phyloP scores from a whole-genome alignment of 1,140 invertebrate species.

The Berghia stephanieae region DNA sequence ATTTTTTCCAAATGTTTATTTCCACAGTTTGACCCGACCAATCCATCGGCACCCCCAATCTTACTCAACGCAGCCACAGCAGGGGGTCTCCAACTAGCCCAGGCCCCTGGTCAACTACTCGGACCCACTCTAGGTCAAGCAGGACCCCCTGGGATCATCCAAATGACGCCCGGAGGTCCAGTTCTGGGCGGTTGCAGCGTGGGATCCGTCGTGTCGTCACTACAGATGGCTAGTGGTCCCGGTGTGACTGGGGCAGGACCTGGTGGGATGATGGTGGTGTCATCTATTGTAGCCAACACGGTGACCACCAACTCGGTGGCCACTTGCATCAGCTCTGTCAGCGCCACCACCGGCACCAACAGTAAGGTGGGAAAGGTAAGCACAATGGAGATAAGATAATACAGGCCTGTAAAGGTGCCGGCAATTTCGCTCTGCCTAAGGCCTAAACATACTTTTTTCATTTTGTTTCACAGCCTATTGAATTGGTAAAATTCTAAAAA shows the following conservation, averaged over 20 bases:
- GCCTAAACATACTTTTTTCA: too few relatives aligned
- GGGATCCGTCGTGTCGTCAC: too few relatives aligned
- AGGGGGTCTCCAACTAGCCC: slow-evolving; percentile 1
- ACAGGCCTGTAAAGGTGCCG: too few relatives aligned
- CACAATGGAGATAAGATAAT: too few relatives aligned
- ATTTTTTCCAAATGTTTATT: not conserved
- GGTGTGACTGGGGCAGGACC: not conserved
- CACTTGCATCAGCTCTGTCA: slow-evolving; percentile 24
- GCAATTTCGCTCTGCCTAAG: too few relatives aligned
- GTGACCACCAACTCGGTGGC: slow-evolving; percentile 25
- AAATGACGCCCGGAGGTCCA: too few relatives aligned
- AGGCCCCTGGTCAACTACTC: not conserved
- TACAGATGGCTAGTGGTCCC: not conserved
- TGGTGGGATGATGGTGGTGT: slow-evolving; percentile 20
- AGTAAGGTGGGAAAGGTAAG: slow-evolving; percentile 14
- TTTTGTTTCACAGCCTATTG: too few relatives aligned
- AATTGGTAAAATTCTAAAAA: too few relatives aligned
- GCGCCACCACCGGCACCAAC: slow-evolving; percentile 8
- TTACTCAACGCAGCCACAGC: slow-evolving; percentile 10
- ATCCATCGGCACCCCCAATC: slow-evolving; percentile 20
- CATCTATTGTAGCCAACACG: slow-evolving; percentile 11
- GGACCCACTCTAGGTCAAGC: too few relatives aligned
- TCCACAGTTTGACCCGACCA: slow-evolving; percentile 29
- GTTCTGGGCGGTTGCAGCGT: too few relatives aligned
- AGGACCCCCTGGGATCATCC: too few relatives aligned